Base-by-base conservation (phyloP, 2,797 vertebrate genomes). In the Poeciliopsis infans region DNA sequence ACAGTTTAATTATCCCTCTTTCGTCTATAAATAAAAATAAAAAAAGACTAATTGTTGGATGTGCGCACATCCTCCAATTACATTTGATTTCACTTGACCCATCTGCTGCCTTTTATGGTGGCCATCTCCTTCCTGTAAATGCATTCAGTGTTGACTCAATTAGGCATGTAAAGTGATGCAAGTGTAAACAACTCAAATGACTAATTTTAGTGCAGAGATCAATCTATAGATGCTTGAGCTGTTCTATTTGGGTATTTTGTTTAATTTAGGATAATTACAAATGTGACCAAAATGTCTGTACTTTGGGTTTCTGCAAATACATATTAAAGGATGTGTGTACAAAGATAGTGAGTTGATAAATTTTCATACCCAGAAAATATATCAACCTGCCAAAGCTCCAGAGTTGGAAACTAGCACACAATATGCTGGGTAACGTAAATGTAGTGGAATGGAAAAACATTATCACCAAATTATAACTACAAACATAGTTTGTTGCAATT, bases 101-200 rank as follows among this genome's bases (percentile, higher is more conserved):
- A 90, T 93, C 90, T 92, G 90, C 91, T 87, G 84, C 77, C 77
- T 78, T 81, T 92, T 92, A 89, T 86, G 82, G 82, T 87, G 86
- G 80, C 91, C 88, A 83, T 85, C 83, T 84, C 77, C 83, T 89
- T 93, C 90, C 87, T 89, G 87, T 90, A 92, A 91, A 91, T 86
- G 80, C 88, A 88, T 91, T 93, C 88, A 88, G 83, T 91, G 83
- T 91, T 13, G 90, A 93, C 92, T 93, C 89, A 93, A 93, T 93
- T 92, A 87, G 83, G 78, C 88, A 85, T 89, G 87, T 81, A 84
- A 93, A 91, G 76, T 91, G 90, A 93, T 90, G 88, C 90, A 93
- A 92, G 86, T 81, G 82, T 92, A 90, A 82, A 89, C 83, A 93
- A 90, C 83, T 89, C 80, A 85, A 87, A 89, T 78, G 87, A 84